Conservation (phyloP, 2,797 vertebrate species). For the Rhinella marina region DNA sequence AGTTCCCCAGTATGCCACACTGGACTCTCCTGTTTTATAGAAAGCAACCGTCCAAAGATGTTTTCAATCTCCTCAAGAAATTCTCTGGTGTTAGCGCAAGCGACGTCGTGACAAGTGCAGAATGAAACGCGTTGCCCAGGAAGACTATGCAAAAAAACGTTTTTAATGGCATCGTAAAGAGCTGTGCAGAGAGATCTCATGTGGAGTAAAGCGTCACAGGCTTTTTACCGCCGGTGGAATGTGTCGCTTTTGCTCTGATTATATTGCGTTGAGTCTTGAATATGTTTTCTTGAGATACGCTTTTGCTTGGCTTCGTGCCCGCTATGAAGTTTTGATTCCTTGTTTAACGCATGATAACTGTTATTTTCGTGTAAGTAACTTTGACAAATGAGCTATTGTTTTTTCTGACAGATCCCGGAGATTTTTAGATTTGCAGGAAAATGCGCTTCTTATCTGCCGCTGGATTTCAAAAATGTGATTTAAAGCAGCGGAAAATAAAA, state of each 20-base stretch:
- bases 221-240: conserved; percentile 12
- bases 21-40: background rate
- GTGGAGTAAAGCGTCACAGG: conserved; percentile 17
- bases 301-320: conserved; percentile 39
- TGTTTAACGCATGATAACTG: conserved; percentile 50
- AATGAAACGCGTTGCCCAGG: background rate
- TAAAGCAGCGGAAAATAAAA: conserved; percentile 15
- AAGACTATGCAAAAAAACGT: conserved; percentile 11
- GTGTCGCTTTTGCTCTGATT: conserved; percentile 35
- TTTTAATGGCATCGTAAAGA: conserved; percentile 39
- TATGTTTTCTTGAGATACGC: conserved; percentile 43
- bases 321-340: conserved; percentile 44
- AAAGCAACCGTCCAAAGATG: background rate
- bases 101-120: background rate
- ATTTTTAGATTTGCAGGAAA: conserved; percentile 25
- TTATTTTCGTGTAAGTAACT: conserved; percentile 56
- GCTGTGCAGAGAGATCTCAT: conserved; percentile 11
- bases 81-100: background rate
- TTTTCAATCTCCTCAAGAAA: background rate
- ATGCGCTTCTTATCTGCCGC: conserved; percentile 37
- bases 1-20: background rate
- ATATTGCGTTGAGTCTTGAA: conserved; percentile 34
- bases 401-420: conserved; percentile 50
- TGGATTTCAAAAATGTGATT: background rate
- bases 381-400: conserved; percentile 51